Evolutionary conservation across 23 tunicate genomes (phyloP).

Genomic region (Trididemnum miniatum): DNA sequence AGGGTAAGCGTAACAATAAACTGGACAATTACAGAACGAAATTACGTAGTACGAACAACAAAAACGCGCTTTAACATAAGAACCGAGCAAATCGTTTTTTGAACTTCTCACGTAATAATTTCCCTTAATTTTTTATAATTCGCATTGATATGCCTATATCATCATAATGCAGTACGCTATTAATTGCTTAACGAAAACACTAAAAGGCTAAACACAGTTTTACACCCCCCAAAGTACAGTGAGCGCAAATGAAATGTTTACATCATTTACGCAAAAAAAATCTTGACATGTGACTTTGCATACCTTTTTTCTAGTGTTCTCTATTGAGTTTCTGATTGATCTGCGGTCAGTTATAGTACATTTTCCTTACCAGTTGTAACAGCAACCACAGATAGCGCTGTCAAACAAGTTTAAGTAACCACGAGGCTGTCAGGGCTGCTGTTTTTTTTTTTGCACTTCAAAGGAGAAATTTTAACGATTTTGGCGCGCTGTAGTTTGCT

Average conservation of each 20-base stretch:
- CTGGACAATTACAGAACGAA: no score
- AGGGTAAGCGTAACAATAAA: no score
- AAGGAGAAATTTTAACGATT: constrained; percentile 1
- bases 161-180: no score
- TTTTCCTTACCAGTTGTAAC: constrained; percentile 17
- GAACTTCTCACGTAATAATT: no score
- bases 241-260: constrained; percentile 23
- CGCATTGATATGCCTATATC: no score
- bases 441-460: constrained; percentile 15
- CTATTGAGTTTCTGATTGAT: constrained; percentile 15
- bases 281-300: constrained; percentile 13
- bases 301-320: neutral
- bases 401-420: constrained; percentile 16
- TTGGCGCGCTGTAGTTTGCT: constrained; percentile 17
- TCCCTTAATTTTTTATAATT: no score
- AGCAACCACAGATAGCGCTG: neutral
- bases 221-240: neutral
- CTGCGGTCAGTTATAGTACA: neutral
- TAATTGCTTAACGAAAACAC: no score
- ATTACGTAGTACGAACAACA: no score
- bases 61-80: no score
- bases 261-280: constrained; percentile 18
- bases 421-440: constrained; percentile 6
- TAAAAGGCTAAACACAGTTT: neutral
- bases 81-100: no score